A percentile compares a stretch with the other conserved stretches of the same genome.
These are phyloP conservation scores for Drosophila pseudotalamancana DNA, from an alignment of 2,888 invertebrate species.

Conservation along the genomic window DNA sequence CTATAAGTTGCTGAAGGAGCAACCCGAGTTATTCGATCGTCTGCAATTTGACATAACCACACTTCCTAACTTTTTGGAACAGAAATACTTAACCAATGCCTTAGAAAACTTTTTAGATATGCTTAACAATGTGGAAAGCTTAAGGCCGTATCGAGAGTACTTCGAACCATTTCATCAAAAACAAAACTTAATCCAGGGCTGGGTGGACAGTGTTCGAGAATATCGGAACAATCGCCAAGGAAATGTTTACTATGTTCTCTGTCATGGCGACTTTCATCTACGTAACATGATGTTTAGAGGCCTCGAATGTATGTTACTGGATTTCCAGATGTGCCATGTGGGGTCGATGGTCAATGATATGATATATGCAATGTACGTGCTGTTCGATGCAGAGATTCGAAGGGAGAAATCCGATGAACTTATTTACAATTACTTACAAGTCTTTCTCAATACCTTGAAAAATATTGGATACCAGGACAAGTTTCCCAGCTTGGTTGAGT, in stretches of 20 bases:
- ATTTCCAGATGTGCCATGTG: constrained; percentile 59
- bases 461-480: constrained; percentile 45
- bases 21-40: not conserved
- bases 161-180: constrained; percentile 42
- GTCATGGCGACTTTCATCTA: constrained; percentile 68
- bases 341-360: constrained; percentile 59
- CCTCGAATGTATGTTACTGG: constrained; percentile 50
- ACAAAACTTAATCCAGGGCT: constrained; percentile 23
- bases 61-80: not conserved
- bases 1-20: not conserved
- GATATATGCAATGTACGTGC: constrained; percentile 50
- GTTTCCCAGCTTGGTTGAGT: constrained; percentile 49
- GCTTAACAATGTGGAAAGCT: constrained; percentile 17
- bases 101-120: constrained; percentile 11
- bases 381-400: constrained; percentile 43
- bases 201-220: constrained; percentile 34
- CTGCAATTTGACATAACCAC: not conserved
- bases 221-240: constrained; percentile 41
- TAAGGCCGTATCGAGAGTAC: constrained; percentile 49
- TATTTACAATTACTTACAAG: constrained; percentile 55
- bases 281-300: constrained; percentile 70
- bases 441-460: constrained; percentile 44
- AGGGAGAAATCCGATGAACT: constrained; percentile 48
- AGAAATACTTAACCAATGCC: constrained; percentile 44
- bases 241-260: constrained; percentile 52